These are phyloP conservation scores for Lasioglossum morio DNA, from an alignment of 2,888 invertebrate species.

Conservation along the genomic window DNA sequence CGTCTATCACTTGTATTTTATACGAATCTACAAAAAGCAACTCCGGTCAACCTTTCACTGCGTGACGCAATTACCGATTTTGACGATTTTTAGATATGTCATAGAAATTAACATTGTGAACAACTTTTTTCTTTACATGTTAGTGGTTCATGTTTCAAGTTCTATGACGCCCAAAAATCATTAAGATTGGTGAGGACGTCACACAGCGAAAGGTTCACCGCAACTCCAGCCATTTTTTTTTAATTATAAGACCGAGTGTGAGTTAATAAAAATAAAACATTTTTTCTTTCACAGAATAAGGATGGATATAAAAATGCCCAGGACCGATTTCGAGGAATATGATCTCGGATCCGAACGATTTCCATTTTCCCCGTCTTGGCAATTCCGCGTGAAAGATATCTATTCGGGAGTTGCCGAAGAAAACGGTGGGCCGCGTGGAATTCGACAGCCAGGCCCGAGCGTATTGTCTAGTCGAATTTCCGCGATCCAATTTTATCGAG, in stretches of 20 bases:
- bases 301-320: neutral
- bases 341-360: neutral
- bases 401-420: neutral
- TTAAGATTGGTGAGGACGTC: no score
- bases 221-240: no score
- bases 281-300: neutral
- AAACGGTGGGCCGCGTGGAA: slow-evolving; percentile 18
- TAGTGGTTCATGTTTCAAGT: no score
- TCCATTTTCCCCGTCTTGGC: neutral
- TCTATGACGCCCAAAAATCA: no score
- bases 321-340: neutral
- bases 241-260: neutral
- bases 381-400: slow-evolving; percentile 18
- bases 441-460: slow-evolving; percentile 11
- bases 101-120: no score
- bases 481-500: slow-evolving; percentile 67
- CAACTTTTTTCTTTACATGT: no score
- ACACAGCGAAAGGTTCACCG: no score
- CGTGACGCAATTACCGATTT: no score
- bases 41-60: no score
- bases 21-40: neutral
- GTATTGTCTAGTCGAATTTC: slow-evolving; percentile 58
- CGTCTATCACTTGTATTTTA: no score
- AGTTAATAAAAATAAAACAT: neutral
- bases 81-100: no score